phyloP scores from a whole-genome alignment of 2,113 vertebrate species.

The Gadus macrocephalus region DNA sequence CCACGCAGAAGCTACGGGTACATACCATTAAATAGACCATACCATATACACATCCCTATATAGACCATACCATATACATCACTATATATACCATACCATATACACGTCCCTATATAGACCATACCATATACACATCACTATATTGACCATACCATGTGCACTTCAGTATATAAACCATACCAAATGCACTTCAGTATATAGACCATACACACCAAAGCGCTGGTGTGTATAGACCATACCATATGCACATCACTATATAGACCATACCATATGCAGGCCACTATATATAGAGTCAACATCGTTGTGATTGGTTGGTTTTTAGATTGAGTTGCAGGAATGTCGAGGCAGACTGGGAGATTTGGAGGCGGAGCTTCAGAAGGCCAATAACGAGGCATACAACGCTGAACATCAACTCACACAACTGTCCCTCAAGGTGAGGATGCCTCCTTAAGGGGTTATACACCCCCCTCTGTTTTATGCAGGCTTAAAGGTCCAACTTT shows the following conservation, averaged over 20 bases:
- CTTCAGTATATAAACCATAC: not conserved
- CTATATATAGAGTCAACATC: not conserved
- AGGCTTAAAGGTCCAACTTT: not conserved
- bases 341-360: slow-evolving; percentile 76
- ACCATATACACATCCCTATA: not conserved
- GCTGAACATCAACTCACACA: slow-evolving; percentile 86
- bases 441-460: not conserved
- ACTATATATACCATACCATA: no score
- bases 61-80: no score
- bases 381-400: slow-evolving; percentile 88
- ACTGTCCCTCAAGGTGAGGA: slow-evolving; percentile 87
- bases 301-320: slow-evolving; percentile 24
- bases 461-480: not conserved
- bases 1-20: slow-evolving; percentile 61
- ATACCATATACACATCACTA: not conserved
- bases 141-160: no score
- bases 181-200: not conserved
- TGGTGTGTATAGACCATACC: no score
- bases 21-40: not conserved
- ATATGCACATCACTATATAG: not conserved
- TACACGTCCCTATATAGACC: not conserved
- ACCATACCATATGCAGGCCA: not conserved
- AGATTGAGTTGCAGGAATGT: slow-evolving; percentile 89
- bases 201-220: not conserved
- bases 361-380: slow-evolving; percentile 85